Base-by-base conservation (phyloP, 2,888 invertebrate species). In the Chrysina gloriosa region DNA sequence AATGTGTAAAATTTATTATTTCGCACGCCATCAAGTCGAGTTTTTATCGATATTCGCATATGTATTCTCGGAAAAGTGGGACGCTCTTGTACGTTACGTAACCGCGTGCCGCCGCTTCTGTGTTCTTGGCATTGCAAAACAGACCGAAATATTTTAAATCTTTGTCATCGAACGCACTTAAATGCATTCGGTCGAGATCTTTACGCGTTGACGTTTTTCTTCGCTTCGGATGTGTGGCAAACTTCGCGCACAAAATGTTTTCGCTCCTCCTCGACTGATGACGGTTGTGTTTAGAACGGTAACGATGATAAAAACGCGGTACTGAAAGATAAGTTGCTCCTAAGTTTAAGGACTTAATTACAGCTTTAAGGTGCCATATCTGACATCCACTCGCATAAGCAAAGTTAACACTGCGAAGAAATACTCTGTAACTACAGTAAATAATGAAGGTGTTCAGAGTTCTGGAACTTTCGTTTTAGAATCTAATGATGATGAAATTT, bases 281-380 rank as follows among this genome's bases (percentile, higher is more conserved):
- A 39, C 2, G 11, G 2, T 39, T 39, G 16, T 39, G 1, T 39
- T n/a, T 34, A 3, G 2, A 3, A 3, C 4, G 11, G 4, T 34
- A 1, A 39, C 58, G 7, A 58, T 11, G 25, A 7, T 42, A 45
- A 19, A 63, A 63, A 48, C 36, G 48, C 50, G 67, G 36, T 54
- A 45, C 63, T 54, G 69, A 67, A 63, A 69, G 66, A 52, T 63
- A 67, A 69, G 66, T 69, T 67, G 63, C 54, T 52, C 39, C 65
- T 63, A 31, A 52, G 63, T 67, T 69, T 69, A 52, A 61, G 50
- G 63, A 63, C 66, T 63, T 66, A 69, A 66, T 69, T 66, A 69
- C 52, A 29, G 67, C 63, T 52, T 45, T 52, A 67, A 63, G 52
- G 36, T 52, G 29, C 21, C 52, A n/a, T n/a, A n/a, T n/a, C n/a